Evolutionary conservation across 2,113 vertebrate species (phyloP), one percentile per base, ranked within the genome.

Genomic region (Periophthalmodon schlosseri): DNA sequence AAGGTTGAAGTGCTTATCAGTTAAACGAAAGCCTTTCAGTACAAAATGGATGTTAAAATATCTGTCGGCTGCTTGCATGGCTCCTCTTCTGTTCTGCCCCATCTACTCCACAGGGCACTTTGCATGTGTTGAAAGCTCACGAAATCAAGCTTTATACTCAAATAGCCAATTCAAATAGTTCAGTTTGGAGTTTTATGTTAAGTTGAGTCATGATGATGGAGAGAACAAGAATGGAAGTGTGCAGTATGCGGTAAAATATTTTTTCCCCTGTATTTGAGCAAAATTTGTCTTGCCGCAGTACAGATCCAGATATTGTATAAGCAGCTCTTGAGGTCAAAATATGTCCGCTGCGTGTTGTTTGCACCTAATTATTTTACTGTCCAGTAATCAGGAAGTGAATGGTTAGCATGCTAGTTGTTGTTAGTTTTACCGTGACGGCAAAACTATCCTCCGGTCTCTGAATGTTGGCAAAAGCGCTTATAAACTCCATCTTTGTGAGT

Each of bases 1-100:
- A 20, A 47, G 50, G 61, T 78, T 76, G 74, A 44, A 54, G 33
- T 82, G 69, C 64, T 71, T 74, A 75, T 84, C 68, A n/a, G 15
- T 71, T 67, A 82, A 82, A 84, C 77, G 69, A 85, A 85, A 78
- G 69, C 70, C 73, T 70, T 66, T 77, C 70, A 28, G 47, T 77
- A 10, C 73, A 78, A 70, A 44, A 80, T 74, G 0, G 64, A 80
- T 78, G 70, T 73, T 75, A 73, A 86, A 65, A 33, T 8, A 68
- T 72, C 58, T 23, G 65, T 70, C 78, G 0, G 7, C 70, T 20
- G 71, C 57, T 79, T 66, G 65, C 52, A 5, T 76, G 52, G 74
- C 68, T 36, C 49, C 76, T n/a, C n/a, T 33, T 72, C 56, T 69
- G 65, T 70, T 46, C 33, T 52, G 1, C 44, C 57, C 76, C 21